Evolutionary conservation across 2,113 vertebrate species (phyloP), one percentile per base, ranked within the genome.

Genomic region (Pitta sordida): DNA sequence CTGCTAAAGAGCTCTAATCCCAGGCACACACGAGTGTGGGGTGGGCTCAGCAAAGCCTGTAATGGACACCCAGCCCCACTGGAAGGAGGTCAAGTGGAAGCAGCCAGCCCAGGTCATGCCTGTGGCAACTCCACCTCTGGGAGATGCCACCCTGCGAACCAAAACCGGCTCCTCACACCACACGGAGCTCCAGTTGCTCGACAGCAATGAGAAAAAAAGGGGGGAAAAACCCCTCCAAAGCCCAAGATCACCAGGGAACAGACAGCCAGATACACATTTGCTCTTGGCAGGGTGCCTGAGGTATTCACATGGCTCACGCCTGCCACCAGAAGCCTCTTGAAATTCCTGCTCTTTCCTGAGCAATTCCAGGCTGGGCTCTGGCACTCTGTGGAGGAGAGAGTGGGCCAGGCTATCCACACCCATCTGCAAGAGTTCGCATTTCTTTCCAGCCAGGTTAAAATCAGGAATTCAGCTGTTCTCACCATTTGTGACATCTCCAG

Each of bases 1-100:
- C 87, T 34, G 84, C 94, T 82, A 48, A 93, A 77, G 67, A 93
- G 91, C 91, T 62, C 88, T 96, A 93, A 90, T 96, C 92, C 71
- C 84, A 13, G 84, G 65, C 80, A 89, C 87, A 49, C 77, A 6
- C 3, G 59, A 56, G 59, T 30, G 0, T 1, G 8, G 34, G 60
- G 60, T 39, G 58, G 26, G 86, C 82, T 82, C 49, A 80, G 78
- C 39, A 34, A 73, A 93, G 76, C 69, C 91, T 79, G 78, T 52
- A 46, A 94, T 4, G 78, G 88, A 95, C 80, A 91, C 93, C 69
- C 69, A 43, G 67, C 44, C 52, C 32, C 1, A n/a, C 76, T 22
- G 24, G 32, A 78, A 76, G n/a, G 32, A 68, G 84, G 39, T 68
- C 71, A 77, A 41, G 64, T 30, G 56, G 11, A 23, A 24, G 9